Conservation (phyloP, 1,140 invertebrate genomes). For the Melipona quadrifasciata region DNA sequence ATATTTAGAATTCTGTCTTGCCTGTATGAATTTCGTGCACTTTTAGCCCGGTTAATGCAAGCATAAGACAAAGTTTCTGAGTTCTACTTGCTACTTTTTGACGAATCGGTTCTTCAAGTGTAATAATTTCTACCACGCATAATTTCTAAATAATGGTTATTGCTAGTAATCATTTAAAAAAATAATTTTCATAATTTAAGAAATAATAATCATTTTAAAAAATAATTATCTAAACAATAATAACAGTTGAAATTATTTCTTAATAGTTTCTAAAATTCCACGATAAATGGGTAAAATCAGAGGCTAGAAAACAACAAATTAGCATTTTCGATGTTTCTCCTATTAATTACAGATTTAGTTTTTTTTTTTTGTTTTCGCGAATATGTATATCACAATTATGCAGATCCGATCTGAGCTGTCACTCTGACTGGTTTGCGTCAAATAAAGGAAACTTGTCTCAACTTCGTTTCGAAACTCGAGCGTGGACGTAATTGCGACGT, state of each 20-base stretch:
- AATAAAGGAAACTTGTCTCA: slow-evolving; percentile 1
- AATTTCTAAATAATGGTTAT: no score
- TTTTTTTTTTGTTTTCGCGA: not conserved
- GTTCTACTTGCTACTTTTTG: no score
- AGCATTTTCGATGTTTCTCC: not conserved
- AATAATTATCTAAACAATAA: no score
- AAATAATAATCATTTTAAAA: no score
- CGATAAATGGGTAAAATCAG: not conserved
- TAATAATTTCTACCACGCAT: no score
- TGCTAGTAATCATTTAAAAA: no score
- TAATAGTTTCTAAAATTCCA: not conserved
- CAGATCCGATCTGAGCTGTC: not conserved
- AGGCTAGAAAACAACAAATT: not conserved
- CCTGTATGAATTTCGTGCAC: not conserved
- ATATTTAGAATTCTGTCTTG: not conserved
- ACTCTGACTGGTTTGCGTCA: not conserved
- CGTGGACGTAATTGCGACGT: not conserved
- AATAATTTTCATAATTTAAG: no score
- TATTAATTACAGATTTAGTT: not conserved
- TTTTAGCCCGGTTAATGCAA: no score
- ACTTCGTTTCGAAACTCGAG: slow-evolving; percentile 21
- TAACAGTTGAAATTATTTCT: no score
- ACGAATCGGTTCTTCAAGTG: no score
- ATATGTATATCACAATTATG: not conserved
- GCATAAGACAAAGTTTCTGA: no score